Evolutionary conservation across 2,888 invertebrate species (phyloP), one percentile per base, ranked within the genome.

Genomic region (Prosopocoilus inquinatus): DNA sequence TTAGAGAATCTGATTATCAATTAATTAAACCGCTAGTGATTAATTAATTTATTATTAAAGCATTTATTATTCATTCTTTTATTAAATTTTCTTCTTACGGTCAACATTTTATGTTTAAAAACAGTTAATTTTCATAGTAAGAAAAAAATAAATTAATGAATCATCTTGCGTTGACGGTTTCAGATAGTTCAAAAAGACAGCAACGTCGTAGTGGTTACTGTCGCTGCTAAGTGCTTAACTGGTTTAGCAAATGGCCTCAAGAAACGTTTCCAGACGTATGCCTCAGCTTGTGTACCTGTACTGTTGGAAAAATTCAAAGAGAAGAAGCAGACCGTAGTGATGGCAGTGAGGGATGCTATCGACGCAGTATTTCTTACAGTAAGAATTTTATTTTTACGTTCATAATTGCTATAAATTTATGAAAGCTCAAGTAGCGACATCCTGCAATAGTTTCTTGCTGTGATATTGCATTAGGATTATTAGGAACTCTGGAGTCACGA

Each of bases 301-400:
- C 81, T 96, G 47, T 77, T 99, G 34, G 97, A 98, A 69, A 99
- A 98, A 78, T 98, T 98, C 72, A 96, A 96, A 70, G 98, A 99
- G 76, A 98, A 96, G 81, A 99, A 99, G 70, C 82, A 88, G 2
- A 90, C 87, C 70, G 96, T 98, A 1, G 94, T 98, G 0, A 74
- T 84, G 2, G 90, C 93, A 0, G 78, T 99, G 43, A 80, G 93
- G 50, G 96, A 97, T 57, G 92, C 95, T 3, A 88, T 92, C 15
- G 98, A 98, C 79, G 92, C 91, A 35, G 86, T 94, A 61, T 96
- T 89, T 75, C 81, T 84, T 50, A 83, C 87, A 66, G 90, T 92
- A 74, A 83, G 84, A 82, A 46, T 45, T 44, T 48, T 57, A 12
- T 59, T 44, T n/a, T n/a, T n/a, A n/a, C n/a, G n/a, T n/a, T n/a